Evolutionary conservation across 1,140 invertebrate species (phyloP), one percentile per base, ranked within the genome.

Genomic region (Helicoverpa armigera): DNA sequence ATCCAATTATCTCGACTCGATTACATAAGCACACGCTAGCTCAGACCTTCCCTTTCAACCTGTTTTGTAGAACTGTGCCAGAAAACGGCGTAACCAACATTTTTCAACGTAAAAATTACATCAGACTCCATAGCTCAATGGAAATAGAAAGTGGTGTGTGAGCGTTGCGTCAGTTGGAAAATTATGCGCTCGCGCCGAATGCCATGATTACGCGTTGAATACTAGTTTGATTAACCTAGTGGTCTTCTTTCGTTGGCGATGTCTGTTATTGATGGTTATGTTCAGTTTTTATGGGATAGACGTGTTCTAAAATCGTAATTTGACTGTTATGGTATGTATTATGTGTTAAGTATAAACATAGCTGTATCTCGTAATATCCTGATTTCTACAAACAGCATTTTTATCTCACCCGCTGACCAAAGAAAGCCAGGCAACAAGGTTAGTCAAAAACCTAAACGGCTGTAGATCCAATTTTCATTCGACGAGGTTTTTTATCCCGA

Each of bases 101-200:
- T 77, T 53, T 77, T 48, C 60, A 23, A 43, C 35, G 63, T 31
- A 51, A 35, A 78, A 77, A 78, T 78, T 78, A 78, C 76, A 69
- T 78, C 76, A 78, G 29, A 12, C 3, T 23, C 76, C 53, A 69
- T 69, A 16, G 53, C 54, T 53, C 43, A 54, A 76, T 72, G 77
- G 65, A 72, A 85, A 79, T 85, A 85, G 83, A 85, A 85, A 85
- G 83, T 85, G 82, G 67, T 79, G 29, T 43, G 65, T 13, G 16
- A 61, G 74, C 2, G 48, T 85, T 85, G 60, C 56, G 81, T 76
- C 80, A 85, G 67, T 67, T 80, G 69, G 74, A 70, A 85, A 84
- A 79, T 84, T 81, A 84, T 84, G 80, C 80, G 78, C 43, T 61
- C 43, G 35, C 73, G 43, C 3, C 80, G 63, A 60, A 53, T 74